Conservation (phyloP, 2,797 vertebrate genomes). For the Xyrichtys novacula region DNA sequence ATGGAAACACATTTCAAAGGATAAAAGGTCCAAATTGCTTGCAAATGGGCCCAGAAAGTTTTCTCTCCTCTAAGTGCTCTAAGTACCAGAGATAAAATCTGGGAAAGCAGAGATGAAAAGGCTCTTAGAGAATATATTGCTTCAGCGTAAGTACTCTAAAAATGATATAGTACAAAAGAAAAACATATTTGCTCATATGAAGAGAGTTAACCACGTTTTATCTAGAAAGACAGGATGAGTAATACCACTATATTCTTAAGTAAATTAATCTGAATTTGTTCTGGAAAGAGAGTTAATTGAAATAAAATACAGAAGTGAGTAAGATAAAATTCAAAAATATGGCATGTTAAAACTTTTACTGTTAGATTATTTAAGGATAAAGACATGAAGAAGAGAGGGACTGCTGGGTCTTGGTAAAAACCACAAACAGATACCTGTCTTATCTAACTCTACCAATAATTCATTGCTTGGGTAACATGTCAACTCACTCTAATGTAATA, state of each 20-base stretch:
- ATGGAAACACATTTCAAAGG: conserved; percentile 30
- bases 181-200: background rate
- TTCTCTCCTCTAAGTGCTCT: background rate
- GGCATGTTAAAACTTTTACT: too few relatives aligned
- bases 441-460: too few relatives aligned
- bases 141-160: conserved; percentile 1
- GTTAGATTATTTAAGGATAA: too few relatives aligned
- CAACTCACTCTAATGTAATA: too few relatives aligned
- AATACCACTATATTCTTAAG: background rate
- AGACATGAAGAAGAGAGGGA: too few relatives aligned
- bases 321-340: too few relatives aligned
- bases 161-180: background rate
- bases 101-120: conserved; percentile 1
- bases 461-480: too few relatives aligned
- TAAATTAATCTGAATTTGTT: background rate
- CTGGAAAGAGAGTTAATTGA: background rate
- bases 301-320: too few relatives aligned
- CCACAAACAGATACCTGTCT: too few relatives aligned
- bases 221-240: background rate
- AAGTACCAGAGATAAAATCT: conserved; percentile 2
- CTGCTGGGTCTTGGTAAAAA: too few relatives aligned
- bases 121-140: background rate
- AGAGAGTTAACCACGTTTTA: background rate
- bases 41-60: conserved; percentile 16
- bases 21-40: conserved; percentile 30